phyloP scores from a whole-genome alignment of 1,140 invertebrate genomes.

The Drosophila asahinai region DNA sequence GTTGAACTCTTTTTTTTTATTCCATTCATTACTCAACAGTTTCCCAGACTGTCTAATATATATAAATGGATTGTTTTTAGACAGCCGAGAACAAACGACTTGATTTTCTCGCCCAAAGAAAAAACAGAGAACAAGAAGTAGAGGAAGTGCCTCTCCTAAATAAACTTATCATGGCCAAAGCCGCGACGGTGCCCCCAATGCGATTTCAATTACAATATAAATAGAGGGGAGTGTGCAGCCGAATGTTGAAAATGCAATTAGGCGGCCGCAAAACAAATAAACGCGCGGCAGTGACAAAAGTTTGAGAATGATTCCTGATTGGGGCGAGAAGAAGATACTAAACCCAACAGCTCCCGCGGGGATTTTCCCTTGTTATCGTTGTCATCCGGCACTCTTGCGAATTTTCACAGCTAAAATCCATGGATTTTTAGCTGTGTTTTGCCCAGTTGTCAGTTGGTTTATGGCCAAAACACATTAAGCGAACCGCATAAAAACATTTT shows the following conservation, averaged over 20 bases:
- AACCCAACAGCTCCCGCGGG: neutral
- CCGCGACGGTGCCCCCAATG: slow-evolving; percentile 9
- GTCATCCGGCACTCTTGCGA: slow-evolving; percentile 32
- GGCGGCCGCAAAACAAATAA: slow-evolving; percentile 68
- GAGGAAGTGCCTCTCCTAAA: slow-evolving; percentile 44
- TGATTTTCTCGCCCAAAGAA: neutral
- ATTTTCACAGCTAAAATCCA: slow-evolving; percentile 25
- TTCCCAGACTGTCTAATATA: slow-evolving; percentile 46
- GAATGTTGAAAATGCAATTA: slow-evolving; percentile 73
- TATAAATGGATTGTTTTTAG: slow-evolving; percentile 18
- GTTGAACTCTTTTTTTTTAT: slow-evolving; percentile 23
- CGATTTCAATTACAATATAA: slow-evolving; percentile 51
- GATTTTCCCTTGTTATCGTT: slow-evolving; percentile 40
- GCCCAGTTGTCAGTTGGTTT: slow-evolving; percentile 69
- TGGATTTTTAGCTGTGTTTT: slow-evolving; percentile 52
- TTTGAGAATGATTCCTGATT: slow-evolving; percentile 34
- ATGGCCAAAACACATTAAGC: slow-evolving; percentile 83
- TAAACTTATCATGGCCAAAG: slow-evolving; percentile 39
- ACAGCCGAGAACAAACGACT: slow-evolving; percentile 17
- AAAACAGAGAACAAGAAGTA: neutral
- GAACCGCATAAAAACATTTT: slow-evolving; percentile 83
- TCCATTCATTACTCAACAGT: slow-evolving; percentile 22
- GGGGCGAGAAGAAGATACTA: slow-evolving; percentile 2
- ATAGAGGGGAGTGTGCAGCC: slow-evolving; percentile 25
- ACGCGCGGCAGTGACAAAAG: slow-evolving; percentile 37